Conservation (phyloP, 2,113 vertebrate species). For the Sturnus vulgaris region DNA sequence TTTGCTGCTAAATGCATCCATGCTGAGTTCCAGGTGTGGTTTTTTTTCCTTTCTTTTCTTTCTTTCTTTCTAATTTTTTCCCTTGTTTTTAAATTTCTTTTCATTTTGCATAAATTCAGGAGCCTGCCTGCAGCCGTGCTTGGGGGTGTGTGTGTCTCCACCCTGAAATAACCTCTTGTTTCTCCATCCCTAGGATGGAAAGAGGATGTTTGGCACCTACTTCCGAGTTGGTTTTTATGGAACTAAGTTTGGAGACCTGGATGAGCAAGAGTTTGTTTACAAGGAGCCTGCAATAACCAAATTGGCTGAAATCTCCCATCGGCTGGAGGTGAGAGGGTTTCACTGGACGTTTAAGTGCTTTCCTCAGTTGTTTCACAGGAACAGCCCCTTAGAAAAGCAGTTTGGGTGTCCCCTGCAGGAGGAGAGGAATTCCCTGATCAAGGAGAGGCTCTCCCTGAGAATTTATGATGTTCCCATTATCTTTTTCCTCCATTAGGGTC, state of each 20-base stretch:
- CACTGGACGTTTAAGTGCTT: background rate
- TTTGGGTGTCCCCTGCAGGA: background rate
- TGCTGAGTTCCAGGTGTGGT: constrained; percentile 41
- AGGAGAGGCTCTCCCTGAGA: background rate
- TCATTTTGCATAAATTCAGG: constrained; percentile 23
- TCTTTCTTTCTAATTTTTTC: background rate
- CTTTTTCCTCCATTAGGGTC: background rate
- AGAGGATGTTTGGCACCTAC: constrained; percentile 99
- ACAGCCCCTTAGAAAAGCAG: background rate
- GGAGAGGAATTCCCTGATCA: background rate
- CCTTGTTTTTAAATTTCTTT: background rate
- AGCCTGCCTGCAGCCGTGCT: background rate
- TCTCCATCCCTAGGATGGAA: constrained; percentile 83
- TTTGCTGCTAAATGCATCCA: constrained; percentile 46
- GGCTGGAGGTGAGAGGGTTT: constrained; percentile 85
- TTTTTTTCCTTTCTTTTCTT: background rate
- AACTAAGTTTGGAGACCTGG: constrained; percentile 94
- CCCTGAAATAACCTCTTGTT: constrained; percentile 52
- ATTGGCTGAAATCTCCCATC: constrained; percentile 94
- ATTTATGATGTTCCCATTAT: background rate
- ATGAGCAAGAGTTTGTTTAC: constrained; percentile 99
- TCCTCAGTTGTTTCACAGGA: background rate
- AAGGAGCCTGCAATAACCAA: constrained; percentile 98
- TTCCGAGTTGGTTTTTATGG: constrained; percentile 97
- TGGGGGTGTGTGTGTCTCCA: background rate